A percentile compares a stretch with the other conserved stretches of the same genome.
These are phyloP conservation scores for Bathynomus jamesi DNA, from an alignment of 1,140 invertebrate genomes.

Conservation along the genomic window DNA sequence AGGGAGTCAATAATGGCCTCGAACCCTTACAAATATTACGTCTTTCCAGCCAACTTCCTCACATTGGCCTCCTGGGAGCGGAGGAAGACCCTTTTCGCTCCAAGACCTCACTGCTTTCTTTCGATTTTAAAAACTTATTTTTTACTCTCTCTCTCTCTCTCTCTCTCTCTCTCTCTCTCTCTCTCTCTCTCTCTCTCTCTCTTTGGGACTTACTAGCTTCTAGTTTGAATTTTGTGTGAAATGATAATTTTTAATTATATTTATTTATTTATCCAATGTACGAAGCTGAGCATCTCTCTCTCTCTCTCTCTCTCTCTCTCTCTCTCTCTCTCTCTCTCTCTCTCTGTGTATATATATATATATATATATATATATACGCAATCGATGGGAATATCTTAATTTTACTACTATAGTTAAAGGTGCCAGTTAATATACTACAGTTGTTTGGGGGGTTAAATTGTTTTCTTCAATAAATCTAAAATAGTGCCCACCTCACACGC, in stretches of 20 bases:
- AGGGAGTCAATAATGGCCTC: neutral
- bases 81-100: neutral
- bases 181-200: neutral
- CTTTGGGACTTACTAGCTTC: too few relatives aligned
- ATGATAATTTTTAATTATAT: too few relatives aligned
- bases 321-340: too few relatives aligned
- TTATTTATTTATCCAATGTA: too few relatives aligned
- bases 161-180: neutral
- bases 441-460: neutral
- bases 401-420: neutral
- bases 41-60: neutral
- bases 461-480: slow-evolving; percentile 2
- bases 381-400: neutral
- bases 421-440: neutral
- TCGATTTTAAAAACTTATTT: too few relatives aligned
- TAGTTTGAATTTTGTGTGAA: too few relatives aligned
- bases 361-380: neutral
- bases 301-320: too few relatives aligned
- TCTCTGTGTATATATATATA: neutral
- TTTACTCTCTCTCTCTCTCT: neutral
- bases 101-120: too few relatives aligned
- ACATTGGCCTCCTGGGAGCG: neutral
- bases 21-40: neutral
- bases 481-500: neutral
- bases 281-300: too few relatives aligned